These are phyloP conservation scores for Coturnix japonica DNA, from an alignment of 2,113 vertebrate species.

Conservation along the genomic window DNA sequence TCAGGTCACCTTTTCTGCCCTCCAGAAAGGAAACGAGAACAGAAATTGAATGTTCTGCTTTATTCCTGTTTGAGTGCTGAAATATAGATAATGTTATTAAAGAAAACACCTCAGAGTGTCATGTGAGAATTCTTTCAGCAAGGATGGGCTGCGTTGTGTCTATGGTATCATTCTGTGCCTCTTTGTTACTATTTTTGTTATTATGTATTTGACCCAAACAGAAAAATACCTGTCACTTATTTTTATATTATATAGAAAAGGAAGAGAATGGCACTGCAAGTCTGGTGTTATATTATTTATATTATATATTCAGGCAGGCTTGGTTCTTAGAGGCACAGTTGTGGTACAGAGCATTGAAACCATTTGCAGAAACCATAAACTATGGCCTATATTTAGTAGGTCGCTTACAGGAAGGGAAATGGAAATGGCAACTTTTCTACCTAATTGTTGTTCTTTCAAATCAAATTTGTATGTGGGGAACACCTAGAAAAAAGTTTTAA, in stretches of 20 bases:
- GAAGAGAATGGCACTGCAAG: not conserved
- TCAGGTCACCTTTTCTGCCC: not conserved
- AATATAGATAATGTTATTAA: not conserved
- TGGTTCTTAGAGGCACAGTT: not conserved
- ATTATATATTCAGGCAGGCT: too few relatives aligned
- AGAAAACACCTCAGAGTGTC: rapidly evolving
- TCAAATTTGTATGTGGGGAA: not conserved
- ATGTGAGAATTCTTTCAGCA: not conserved
- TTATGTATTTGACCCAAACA: not conserved
- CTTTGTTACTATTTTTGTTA: not conserved
- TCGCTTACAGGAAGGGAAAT: not conserved
- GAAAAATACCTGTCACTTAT: not conserved
- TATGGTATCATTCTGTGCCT: not conserved
- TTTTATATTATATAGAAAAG: not conserved
- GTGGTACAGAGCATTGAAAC: not conserved
- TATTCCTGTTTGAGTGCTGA: not conserved
- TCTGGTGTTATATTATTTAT: too few relatives aligned
- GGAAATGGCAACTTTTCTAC: not conserved
- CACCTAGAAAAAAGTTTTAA: not conserved
- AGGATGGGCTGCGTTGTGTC: not conserved
- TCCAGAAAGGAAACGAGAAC: not conserved
- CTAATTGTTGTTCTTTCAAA: not conserved
- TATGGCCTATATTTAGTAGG: not conserved
- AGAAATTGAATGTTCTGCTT: not conserved
- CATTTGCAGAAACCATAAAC: not conserved